Conservation (phyloP, 2,797 vertebrate species). For the Anisognathus igniventris region DNA sequence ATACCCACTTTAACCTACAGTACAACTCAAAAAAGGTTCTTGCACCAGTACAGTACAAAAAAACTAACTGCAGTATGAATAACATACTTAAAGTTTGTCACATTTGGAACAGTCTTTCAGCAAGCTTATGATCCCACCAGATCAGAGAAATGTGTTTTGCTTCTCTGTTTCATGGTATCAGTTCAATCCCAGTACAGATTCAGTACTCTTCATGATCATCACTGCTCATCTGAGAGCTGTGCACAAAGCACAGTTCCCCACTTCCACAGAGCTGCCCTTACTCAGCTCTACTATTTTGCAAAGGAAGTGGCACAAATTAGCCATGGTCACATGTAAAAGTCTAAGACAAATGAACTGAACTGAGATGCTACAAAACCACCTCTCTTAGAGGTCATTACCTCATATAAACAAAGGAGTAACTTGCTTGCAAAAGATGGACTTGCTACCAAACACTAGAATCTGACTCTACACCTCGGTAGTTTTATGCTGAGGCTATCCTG, state of each 20-base stretch:
- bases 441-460: not conserved
- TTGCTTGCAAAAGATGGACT: not conserved
- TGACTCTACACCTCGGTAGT: not conserved
- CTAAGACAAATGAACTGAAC: not conserved
- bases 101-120: not conserved
- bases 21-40: not conserved
- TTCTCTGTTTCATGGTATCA: not conserved
- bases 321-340: not conserved
- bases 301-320: not conserved
- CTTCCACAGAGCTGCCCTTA: not conserved
- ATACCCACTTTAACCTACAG: not conserved
- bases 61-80: not conserved
- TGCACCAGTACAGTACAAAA: not conserved
- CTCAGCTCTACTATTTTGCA: not conserved
- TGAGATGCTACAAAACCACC: not conserved
- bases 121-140: not conserved
- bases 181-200: not conserved
- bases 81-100: not conserved
- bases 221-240: not conserved
- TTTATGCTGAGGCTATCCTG: not conserved
- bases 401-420: not conserved
- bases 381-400: not conserved
- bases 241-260: not conserved
- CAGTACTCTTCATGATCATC: not conserved
- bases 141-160: not conserved